Evolutionary conservation across 92 coral and sea anemone species (phyloP).

Genomic region (Bergia puertoricense): DNA sequence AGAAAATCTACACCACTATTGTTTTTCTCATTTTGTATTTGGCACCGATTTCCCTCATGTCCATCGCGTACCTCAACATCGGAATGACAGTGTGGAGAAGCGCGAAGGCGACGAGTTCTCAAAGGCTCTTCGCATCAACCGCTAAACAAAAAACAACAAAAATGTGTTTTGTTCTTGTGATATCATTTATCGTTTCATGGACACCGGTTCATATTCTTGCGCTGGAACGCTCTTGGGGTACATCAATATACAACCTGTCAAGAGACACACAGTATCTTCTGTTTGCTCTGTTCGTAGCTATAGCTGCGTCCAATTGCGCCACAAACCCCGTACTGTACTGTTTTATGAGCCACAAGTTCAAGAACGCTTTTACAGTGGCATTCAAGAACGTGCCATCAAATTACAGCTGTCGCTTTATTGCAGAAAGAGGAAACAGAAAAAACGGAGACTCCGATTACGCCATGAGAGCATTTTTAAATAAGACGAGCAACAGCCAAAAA

Average conservation of each 20-base stretch:
- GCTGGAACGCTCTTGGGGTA: slow-evolving; percentile 13
- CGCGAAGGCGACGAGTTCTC: slow-evolving; percentile 55
- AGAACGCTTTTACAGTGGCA: slow-evolving; percentile 51
- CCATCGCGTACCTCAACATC: slow-evolving; percentile 65
- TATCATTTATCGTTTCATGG: slow-evolving; percentile 80
- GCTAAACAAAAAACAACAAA: slow-evolving; percentile 66
- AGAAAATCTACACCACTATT: slow-evolving; percentile 47
- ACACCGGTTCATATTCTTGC: slow-evolving; percentile 52
- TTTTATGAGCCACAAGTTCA: slow-evolving; percentile 82
- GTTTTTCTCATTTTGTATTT: slow-evolving; percentile 55
- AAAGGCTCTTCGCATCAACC: slow-evolving; percentile 26
- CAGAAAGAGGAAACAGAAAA: background rate
- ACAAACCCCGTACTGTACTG: slow-evolving; percentile 76
- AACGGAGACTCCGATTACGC: background rate
- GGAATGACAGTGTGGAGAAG: slow-evolving; percentile 71
- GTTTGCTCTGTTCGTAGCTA: slow-evolving; percentile 49
- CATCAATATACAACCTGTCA: background rate
- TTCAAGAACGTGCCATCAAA: background rate
- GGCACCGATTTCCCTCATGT: slow-evolving; percentile 63
- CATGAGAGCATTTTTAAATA: background rate
- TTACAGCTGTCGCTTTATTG: background rate
- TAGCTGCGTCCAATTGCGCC: slow-evolving; percentile 77
- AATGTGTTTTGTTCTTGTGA: slow-evolving; percentile 63
- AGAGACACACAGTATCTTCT: slow-evolving; percentile 8
- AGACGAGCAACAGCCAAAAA: background rate